Conservation (phyloP, 2,888 invertebrate genomes). For the Diaperis boleti region DNA sequence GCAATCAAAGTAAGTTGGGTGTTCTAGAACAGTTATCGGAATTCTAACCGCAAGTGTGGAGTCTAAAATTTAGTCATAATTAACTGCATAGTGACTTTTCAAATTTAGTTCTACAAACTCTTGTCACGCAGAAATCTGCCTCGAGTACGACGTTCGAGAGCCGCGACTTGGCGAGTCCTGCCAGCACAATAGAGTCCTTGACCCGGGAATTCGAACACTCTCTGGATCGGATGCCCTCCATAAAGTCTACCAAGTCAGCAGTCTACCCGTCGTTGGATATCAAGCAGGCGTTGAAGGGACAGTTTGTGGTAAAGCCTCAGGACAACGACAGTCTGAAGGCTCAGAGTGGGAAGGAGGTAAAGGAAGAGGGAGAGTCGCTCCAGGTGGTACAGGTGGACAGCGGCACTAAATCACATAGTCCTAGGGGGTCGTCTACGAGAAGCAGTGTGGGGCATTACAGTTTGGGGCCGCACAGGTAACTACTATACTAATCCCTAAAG, state of each 20-base stretch:
- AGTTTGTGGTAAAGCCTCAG: constrained; percentile 73
- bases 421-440: constrained; percentile 68
- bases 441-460: constrained; percentile 65
- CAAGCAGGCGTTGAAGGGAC: constrained; percentile 66
- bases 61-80: too few species aligned
- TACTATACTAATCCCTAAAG: background rate
- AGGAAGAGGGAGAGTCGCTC: too few species aligned
- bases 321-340: constrained; percentile 78
- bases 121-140: constrained; percentile 55
- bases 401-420: constrained; percentile 47
- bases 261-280: constrained; percentile 62
- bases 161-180: constrained; percentile 77
- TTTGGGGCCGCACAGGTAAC: constrained; percentile 63
- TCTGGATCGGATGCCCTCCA: constrained; percentile 67
- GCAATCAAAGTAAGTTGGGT: constrained; percentile 20
- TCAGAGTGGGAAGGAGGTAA: constrained; percentile 56
- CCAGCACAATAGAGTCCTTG: constrained; percentile 82
- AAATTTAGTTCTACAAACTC: too few species aligned
- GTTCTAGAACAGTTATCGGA: too few species aligned
- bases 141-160: constrained; percentile 53
- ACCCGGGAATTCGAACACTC: constrained; percentile 88
- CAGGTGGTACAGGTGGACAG: constrained; percentile 10
- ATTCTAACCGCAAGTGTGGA: too few species aligned
- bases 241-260: constrained; percentile 14
- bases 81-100: too few species aligned